Evolutionary conservation across 2,797 vertebrate genomes (phyloP).

Genomic region (Microctenopoma lineatum): DNA sequence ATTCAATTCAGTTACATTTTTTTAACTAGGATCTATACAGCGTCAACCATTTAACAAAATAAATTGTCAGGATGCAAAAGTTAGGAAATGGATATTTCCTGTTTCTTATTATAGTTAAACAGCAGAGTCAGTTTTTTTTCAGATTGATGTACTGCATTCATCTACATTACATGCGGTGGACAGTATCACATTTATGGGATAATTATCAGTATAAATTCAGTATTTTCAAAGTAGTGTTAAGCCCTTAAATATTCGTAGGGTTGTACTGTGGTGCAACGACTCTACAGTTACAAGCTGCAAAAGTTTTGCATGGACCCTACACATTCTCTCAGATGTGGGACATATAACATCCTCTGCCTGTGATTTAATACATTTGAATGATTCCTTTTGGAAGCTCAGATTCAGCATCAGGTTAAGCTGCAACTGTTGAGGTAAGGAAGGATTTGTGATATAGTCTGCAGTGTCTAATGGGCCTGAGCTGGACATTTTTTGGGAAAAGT

Average conservation of each 20-base stretch:
- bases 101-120: not conserved
- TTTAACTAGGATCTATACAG: no score
- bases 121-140: not conserved
- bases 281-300: slow-evolving; percentile 1
- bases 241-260: not conserved
- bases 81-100: not conserved
- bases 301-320: slow-evolving; percentile 6
- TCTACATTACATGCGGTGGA: not conserved
- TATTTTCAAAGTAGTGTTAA: not conserved
- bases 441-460: slow-evolving; percentile 27
- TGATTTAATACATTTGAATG: slow-evolving; percentile 9
- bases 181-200: not conserved
- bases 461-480: slow-evolving; percentile 35
- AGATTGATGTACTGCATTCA: slow-evolving; percentile 9
- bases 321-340: no score
- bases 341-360: no score
- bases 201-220: no score
- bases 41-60: not conserved
- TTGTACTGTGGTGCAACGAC: not conserved
- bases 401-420: slow-evolving; percentile 6
- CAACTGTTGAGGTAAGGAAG: slow-evolving; percentile 21
- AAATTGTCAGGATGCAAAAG: not conserved
- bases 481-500: slow-evolving; percentile 45
- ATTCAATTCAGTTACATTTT: no score
- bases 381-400: slow-evolving; percentile 12